These are phyloP conservation scores for Apodemus sylvaticus DNA, from an alignment of 2,113 vertebrate genomes.

Conservation along the genomic window DNA sequence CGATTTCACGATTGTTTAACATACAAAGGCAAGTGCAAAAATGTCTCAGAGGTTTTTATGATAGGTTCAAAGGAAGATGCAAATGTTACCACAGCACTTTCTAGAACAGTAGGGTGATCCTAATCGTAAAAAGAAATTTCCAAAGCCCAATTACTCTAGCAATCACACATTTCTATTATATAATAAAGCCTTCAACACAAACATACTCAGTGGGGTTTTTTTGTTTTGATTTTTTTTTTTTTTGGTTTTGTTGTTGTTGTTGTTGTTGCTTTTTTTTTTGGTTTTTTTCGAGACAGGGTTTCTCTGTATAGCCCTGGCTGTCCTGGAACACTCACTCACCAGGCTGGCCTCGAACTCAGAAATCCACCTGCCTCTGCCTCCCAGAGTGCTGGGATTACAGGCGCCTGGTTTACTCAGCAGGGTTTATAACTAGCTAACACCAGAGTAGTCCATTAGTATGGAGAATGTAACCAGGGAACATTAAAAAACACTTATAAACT, in stretches of 20 bases:
- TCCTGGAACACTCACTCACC: no score
- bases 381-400: no score
- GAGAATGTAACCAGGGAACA: conserved; percentile 14
- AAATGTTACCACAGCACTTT: conserved; percentile 25
- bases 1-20: conserved; percentile 16
- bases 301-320: no score
- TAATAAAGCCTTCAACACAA: conserved; percentile 56
- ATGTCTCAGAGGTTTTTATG: conserved; percentile 32
- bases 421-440: conserved; percentile 35
- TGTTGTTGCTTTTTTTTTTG: no score
- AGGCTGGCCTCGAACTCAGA: no score
- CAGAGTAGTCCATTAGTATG: conserved; percentile 26
- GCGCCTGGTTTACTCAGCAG: no score
- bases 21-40: conserved; percentile 12
- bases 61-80: background rate
- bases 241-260: no score
- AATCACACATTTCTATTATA: background rate
- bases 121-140: conserved; percentile 30
- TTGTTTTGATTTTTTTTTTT: no score
- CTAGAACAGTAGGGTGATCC: conserved; percentile 30
- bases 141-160: conserved; percentile 35
- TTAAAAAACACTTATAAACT: conserved; percentile 43
- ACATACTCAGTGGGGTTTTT: conserved; percentile 46
- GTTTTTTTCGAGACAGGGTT: no score
- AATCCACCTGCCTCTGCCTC: no score